Evolutionary conservation across 2,797 vertebrate genomes (phyloP).

Genomic region (Chelon labrosus): DNA sequence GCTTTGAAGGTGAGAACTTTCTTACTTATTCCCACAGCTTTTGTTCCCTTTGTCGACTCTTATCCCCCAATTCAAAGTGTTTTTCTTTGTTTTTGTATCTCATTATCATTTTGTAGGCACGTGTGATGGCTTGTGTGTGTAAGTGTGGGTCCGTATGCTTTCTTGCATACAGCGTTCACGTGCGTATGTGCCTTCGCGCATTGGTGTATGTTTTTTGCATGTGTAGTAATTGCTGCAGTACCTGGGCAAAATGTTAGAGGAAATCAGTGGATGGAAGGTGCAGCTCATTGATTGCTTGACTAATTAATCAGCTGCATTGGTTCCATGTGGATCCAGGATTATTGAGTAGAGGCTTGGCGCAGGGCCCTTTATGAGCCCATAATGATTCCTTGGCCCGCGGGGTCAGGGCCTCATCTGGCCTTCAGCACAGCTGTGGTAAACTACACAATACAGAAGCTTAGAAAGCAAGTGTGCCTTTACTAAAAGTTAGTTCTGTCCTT

Average conservation of each 20-base stretch:
- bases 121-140: slow-evolving; percentile 51
- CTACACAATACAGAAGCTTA: slow-evolving; percentile 49
- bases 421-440: slow-evolving; percentile 66
- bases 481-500: slow-evolving; percentile 34
- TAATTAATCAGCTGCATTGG: slow-evolving; percentile 84
- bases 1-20: slow-evolving; percentile 85
- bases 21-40: slow-evolving; percentile 79
- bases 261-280: slow-evolving; percentile 73
- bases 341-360: slow-evolving; percentile 78
- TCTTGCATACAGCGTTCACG: slow-evolving; percentile 26
- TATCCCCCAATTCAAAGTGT: slow-evolving; percentile 76
- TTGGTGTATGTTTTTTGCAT: slow-evolving; percentile 24
- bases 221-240: slow-evolving; percentile 72
- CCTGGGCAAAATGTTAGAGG: slow-evolving; percentile 66
- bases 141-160: slow-evolving; percentile 34
- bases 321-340: slow-evolving; percentile 75
- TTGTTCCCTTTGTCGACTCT: slow-evolving; percentile 53
- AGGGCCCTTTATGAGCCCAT: slow-evolving; percentile 79
- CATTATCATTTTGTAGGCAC: slow-evolving; percentile 71
- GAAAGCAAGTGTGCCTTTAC: slow-evolving; percentile 38
- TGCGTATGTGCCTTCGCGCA: slow-evolving; percentile 12
- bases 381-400: slow-evolving; percentile 77
- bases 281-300: slow-evolving; percentile 82
- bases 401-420: slow-evolving; percentile 77
- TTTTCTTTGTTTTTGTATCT: slow-evolving; percentile 77